Base-by-base conservation (phyloP, 2,113 vertebrate species). In the Onychorhynchus coronatus region DNA sequence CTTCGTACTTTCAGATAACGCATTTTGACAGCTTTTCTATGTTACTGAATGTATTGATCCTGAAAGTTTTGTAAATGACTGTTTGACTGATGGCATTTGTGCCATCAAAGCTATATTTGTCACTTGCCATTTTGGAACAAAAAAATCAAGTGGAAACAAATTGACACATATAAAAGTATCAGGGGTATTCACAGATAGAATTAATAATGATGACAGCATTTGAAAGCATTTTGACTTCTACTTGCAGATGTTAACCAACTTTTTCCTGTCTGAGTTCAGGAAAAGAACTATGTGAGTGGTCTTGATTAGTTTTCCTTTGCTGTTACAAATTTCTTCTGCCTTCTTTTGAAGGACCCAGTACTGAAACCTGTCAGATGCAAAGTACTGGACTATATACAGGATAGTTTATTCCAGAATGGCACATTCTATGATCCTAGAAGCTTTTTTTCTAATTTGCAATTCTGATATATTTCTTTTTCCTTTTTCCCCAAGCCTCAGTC, bases 391-490 rank as follows among this genome's bases (percentile, higher is more conserved):
- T 87, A 14, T 23, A 52, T 52, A 49, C 49, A 67, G 37, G 68
- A 67, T 11, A 70, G n/a, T 85, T 89, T 85, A 56, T 89, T 61
- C 27, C 52, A 87, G 56, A 25, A 39, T 87, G 70, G 73, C 84
- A 96, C 70, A 49, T 93, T 68, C 37, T 89, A 7, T 59, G 80
- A 81, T 81, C 76, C 50, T 71, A 50, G 59, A 86, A 59, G 28
- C 44, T 87, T 92, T 92, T 70, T 91, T 72, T 47, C 44, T 87
- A 61, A 95, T 95, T 95, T 95, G 52, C 67, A 91, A 61, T 95
- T 93, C 86, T 97, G 31, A 74, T 71, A 17, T 82, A 66, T 72
- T 67, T 73, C 8, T 72, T 71, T 59, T 46, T 28, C 14, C 39
- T n/a, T 9, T 33, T 41, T 3, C 5, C 46, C 28, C n/a, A 76